Conservation (phyloP, 1,140 invertebrate genomes). For the Chrysoperla carnea region DNA sequence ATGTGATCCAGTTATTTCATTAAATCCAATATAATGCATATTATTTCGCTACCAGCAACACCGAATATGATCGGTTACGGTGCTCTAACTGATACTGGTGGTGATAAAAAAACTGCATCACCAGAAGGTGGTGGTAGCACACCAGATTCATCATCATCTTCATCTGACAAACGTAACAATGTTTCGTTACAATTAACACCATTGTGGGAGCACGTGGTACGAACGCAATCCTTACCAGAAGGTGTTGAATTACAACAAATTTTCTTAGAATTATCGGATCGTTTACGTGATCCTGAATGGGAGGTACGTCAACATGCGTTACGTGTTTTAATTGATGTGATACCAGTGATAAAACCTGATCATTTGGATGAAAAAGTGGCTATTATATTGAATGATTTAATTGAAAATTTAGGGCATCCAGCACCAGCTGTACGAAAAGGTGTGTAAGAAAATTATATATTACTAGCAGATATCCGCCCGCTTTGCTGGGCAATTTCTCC, state of each 20-base stretch:
- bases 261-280: constrained; percentile 45
- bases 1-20: no score
- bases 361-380: constrained; percentile 38
- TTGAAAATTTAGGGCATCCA: constrained; percentile 53
- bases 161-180: background rate
- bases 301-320: constrained; percentile 62
- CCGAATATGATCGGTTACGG: no score
- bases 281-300: constrained; percentile 61
- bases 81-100: no score
- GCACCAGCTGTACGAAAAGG: constrained; percentile 60
- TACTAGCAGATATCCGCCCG: no score
- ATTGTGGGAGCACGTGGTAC: constrained; percentile 55
- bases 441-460: no score
- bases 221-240: constrained; percentile 33
- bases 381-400: constrained; percentile 40
- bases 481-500: no score
- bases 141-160: background rate
- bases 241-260: constrained; percentile 41
- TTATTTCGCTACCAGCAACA: no score
- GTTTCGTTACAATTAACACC: constrained; percentile 39
- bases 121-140: no score
- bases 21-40: no score
- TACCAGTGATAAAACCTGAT: constrained; percentile 41
- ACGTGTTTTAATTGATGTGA: constrained; percentile 50
- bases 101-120: no score